Evolutionary conservation across 2,113 vertebrate species (phyloP).

Genomic region (Eulemur rufifrons): DNA sequence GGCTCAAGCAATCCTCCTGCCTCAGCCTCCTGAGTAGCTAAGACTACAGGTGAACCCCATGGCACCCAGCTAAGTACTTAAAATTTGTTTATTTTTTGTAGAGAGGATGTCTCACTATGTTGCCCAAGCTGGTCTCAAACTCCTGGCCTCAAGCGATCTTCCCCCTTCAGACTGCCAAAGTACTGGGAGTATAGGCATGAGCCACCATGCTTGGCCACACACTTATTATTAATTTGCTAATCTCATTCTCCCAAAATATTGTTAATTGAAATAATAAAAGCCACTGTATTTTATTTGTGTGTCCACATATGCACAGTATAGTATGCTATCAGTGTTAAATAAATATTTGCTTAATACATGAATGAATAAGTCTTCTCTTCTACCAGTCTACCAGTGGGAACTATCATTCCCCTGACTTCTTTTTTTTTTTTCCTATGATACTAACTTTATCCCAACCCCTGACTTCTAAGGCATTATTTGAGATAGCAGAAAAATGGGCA

Average conservation of each 20-base stretch:
- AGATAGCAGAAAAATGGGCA: slow-evolving; percentile 9
- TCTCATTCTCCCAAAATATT: background rate
- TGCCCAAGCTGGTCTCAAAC: background rate
- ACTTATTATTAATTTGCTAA: background rate
- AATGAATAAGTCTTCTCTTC: background rate
- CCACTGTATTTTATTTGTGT: background rate
- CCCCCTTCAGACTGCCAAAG: background rate
- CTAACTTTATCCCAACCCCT: too few species aligned
- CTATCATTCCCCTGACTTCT: background rate
- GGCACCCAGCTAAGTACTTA: too few species aligned
- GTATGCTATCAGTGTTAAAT: background rate
- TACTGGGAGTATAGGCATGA: background rate
- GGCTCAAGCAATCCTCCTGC: background rate
- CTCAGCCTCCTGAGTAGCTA: background rate
- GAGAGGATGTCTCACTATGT: background rate
- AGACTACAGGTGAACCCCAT: too few species aligned
- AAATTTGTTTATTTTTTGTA: too few species aligned
- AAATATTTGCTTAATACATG: background rate
- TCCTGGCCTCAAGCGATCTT: background rate
- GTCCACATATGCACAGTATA: background rate
- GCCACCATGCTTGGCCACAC: background rate
- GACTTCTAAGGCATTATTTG: background rate
- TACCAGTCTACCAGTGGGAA: background rate
- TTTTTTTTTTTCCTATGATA: too few species aligned
- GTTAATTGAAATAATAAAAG: background rate